Conservation (phyloP, 2,113 vertebrate species). For the Boulengerochromis microlepis region DNA sequence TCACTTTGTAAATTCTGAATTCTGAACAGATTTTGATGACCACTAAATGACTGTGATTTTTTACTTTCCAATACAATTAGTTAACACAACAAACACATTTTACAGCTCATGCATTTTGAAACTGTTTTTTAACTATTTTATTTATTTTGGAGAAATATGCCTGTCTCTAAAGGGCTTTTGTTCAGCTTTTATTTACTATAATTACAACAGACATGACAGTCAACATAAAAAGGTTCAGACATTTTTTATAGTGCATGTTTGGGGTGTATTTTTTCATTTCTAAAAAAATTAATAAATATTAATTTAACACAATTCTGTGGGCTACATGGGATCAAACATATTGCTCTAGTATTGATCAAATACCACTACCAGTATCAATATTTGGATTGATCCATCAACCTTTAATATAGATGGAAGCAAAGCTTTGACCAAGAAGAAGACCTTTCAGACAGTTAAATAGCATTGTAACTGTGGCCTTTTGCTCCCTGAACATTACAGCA, state of each 20-base stretch:
- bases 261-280: background rate
- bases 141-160: background rate
- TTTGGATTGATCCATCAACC: background rate
- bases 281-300: fast-evolving
- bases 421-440: background rate
- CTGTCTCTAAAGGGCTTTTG: background rate
- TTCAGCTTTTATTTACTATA: background rate
- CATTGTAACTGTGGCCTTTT: background rate
- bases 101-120: background rate
- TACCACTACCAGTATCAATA: background rate
- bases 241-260: background rate
- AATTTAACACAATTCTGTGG: fast-evolving
- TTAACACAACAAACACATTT: background rate
- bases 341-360: background rate
- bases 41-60: background rate
- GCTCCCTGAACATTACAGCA: background rate
- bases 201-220: background rate
- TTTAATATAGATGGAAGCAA: background rate
- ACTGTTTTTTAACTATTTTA: background rate
- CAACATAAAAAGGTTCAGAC: background rate
- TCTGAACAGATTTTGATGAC: background rate
- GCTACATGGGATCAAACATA: background rate
- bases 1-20: background rate
- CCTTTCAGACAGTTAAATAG: background rate
- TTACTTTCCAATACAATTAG: background rate